These are phyloP conservation scores for Cyrtorhinus lividipennis DNA, from an alignment of 1,140 invertebrate genomes.

Conservation along the genomic window DNA sequence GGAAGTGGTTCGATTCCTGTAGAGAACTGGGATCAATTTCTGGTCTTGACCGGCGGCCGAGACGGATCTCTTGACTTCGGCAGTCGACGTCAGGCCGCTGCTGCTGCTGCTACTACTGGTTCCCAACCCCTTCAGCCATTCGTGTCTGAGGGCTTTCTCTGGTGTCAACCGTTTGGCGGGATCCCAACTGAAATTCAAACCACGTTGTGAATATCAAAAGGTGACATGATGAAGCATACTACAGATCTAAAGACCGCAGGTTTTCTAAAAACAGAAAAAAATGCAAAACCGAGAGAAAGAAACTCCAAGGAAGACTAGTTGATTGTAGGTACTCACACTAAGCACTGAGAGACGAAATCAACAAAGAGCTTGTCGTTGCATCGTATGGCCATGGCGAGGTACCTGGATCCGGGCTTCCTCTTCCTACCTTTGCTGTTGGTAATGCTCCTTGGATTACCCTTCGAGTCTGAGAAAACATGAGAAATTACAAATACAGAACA, in stretches of 20 bases:
- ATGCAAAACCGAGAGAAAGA: no score
- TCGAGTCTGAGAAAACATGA: constrained; percentile 72
- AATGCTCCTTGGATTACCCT: constrained; percentile 79
- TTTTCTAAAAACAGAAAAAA: not conserved
- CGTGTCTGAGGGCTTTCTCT: constrained; percentile 66
- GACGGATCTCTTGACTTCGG: constrained; percentile 16
- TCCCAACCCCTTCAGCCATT: constrained; percentile 43
- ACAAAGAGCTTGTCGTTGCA: constrained; percentile 83
- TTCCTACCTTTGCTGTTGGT: constrained; percentile 85
- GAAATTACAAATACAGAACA: no score
- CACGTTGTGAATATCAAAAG: not conserved
- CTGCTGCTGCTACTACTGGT: constrained; percentile 19
- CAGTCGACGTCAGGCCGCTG: not conserved
- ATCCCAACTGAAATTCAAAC: constrained; percentile 59
- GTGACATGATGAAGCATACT: not conserved
- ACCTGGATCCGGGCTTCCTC: constrained; percentile 69
- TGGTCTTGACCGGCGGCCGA: constrained; percentile 16
- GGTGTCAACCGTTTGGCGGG: constrained; percentile 83
- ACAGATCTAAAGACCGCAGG: no score
- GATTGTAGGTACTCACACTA: constrained; percentile 55
- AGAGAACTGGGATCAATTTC: not conserved
- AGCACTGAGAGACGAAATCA: constrained; percentile 81
- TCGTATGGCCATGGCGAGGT: constrained; percentile 54
- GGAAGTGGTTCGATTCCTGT: not conserved
- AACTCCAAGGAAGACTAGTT: no score